Evolutionary conservation across 2,797 vertebrate species (phyloP).

Genomic region (Melanotaenia pygmaea): DNA sequence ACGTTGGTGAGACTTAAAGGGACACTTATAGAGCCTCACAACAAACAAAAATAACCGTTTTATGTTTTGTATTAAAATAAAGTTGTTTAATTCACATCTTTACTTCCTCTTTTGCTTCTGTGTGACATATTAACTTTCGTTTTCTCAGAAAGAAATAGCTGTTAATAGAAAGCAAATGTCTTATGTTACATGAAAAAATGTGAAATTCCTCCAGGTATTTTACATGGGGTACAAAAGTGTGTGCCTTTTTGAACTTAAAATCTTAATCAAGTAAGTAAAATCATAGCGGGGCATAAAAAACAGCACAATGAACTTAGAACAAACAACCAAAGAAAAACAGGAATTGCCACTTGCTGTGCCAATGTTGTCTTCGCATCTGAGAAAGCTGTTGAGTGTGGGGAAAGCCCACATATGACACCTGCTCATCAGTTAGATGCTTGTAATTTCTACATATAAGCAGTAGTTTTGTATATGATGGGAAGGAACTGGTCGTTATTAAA

Average conservation of each 20-base stretch:
- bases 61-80: too few relatives aligned
- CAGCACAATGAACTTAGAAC: not conserved
- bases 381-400: constrained; percentile 4
- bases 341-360: constrained; percentile 61
- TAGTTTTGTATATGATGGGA: constrained; percentile 48
- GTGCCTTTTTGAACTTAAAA: not conserved
- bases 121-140: too few relatives aligned
- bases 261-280: constrained; percentile 9
- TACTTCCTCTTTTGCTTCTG: too few relatives aligned
- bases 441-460: constrained; percentile 60
- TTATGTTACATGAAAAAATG: too few relatives aligned
- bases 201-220: too few relatives aligned
- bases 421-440: constrained; percentile 66
- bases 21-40: too few relatives aligned
- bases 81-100: too few relatives aligned
- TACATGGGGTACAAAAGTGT: too few relatives aligned
- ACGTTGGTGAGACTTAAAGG: too few relatives aligned
- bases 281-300: constrained; percentile 5
- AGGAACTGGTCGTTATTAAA: constrained; percentile 37
- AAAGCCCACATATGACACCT: constrained; percentile 51
- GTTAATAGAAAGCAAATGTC: too few relatives aligned
- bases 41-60: too few relatives aligned
- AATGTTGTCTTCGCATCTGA: constrained; percentile 39
- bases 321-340: constrained; percentile 38
- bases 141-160: too few relatives aligned